Conservation (phyloP, 2,797 vertebrate species). For the Chromobotia macracanthus region DNA sequence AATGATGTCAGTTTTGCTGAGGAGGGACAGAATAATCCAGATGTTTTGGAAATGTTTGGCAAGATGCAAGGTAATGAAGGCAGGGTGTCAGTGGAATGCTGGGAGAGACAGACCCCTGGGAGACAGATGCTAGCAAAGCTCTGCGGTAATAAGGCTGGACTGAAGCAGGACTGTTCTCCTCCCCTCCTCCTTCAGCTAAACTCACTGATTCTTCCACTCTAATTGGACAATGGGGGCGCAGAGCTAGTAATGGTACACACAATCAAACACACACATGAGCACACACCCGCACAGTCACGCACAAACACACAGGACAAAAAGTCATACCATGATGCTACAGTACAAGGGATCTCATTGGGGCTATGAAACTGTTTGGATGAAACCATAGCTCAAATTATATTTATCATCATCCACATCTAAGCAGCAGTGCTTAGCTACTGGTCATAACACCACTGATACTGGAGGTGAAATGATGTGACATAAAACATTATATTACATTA, state of each 20-base stretch:
- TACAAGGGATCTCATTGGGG: neutral
- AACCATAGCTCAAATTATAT: neutral
- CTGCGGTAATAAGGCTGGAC: constrained; percentile 58
- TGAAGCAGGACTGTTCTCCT: constrained; percentile 32
- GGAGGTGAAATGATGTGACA: too few relatives aligned
- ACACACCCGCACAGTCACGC: neutral
- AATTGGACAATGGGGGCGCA: constrained; percentile 56
- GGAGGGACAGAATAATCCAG: constrained; percentile 14
- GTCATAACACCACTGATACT: too few relatives aligned
- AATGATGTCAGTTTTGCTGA: constrained; percentile 27
- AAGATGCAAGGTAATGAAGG: constrained; percentile 48
- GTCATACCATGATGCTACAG: too few relatives aligned
- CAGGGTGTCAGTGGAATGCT: constrained; percentile 27
- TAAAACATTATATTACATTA: too few relatives aligned
- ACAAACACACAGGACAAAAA: neutral
- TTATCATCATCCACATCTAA: neutral
- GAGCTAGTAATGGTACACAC: constrained; percentile 5
- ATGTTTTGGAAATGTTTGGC: constrained; percentile 27
- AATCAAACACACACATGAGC: constrained; percentile 30
- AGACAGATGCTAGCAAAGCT: constrained; percentile 40
- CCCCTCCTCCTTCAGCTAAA: constrained; percentile 50
- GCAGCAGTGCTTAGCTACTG: neutral
- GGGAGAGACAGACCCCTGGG: constrained; percentile 45
- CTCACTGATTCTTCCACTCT: constrained; percentile 50
- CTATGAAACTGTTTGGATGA: neutral